Base-by-base conservation (phyloP, 2,888 invertebrate species). In the Acronicta aceris region DNA sequence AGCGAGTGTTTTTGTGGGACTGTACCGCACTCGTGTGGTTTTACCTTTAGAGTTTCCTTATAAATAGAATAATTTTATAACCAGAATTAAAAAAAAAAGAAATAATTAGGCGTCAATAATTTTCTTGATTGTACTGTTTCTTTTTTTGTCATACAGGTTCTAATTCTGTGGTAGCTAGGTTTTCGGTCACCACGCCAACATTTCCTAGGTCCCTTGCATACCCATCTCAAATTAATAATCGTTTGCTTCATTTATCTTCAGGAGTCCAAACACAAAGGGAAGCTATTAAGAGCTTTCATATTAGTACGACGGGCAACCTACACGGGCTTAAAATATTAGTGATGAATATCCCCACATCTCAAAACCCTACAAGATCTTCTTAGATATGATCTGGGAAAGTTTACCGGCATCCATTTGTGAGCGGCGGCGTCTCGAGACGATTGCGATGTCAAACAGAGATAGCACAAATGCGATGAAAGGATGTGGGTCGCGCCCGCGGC, bases 371-470 rank as follows among this genome's bases (percentile, higher is more conserved):
- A 53, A 62, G 63, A 70, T 54, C 43, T 40, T 42, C n/a, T 42
- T 12, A 47, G 70, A 70, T 70, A 70, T 45, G 57, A 75, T 70
- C 76, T 56, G 58, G 27, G 58, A 41, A 63, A 50, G 52, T 52
- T 65, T 52, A 48, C 65, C 45, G 63, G 58, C 56, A 72, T 57
- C 71, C 80, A 71, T 61, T 66, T 65, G 71, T n/a, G 38, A 38
- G 38, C 62, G 56, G n/a, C 36, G 59, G 50, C 61, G 72, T 84
- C 84, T 83, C 81, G 74, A 74, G 80, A 82, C 86, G 86, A 92
- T 92, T 92, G 91, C 90, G 94, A 92, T 89, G 88, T 73, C 87
- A 93, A 92, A 94, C 91, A 92, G 85, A 90, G 94, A 94, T 94
- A 90, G 78, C 59, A 86, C 81, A 89, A 91, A 91, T 89, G 89